Conservation (phyloP, 1,140 invertebrate genomes). For the Cyphomyrmex costatus region DNA sequence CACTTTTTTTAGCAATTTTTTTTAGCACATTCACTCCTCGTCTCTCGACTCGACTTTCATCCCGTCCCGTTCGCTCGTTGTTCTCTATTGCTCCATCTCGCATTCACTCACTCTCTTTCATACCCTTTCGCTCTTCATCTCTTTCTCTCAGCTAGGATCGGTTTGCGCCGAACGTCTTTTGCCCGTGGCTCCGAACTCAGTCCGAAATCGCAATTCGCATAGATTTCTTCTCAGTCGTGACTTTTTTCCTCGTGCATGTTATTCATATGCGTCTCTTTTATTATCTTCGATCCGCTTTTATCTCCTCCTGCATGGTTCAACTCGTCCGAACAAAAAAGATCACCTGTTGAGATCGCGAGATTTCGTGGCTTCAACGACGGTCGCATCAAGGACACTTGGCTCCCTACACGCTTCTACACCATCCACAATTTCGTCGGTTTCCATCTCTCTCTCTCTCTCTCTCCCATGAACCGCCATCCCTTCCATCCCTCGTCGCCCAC, state of each 20-base stretch:
- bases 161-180: conserved; percentile 87
- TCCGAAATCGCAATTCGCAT: conserved; percentile 82
- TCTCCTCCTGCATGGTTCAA: conserved; percentile 68
- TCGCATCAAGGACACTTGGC: conserved; percentile 87
- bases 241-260: conserved; percentile 63
- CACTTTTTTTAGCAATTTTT: conserved; percentile 75
- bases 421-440: conserved; percentile 84
- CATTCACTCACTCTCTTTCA: conserved; percentile 78
- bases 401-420: conserved; percentile 86
- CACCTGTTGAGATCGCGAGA: conserved; percentile 85
- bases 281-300: conserved; percentile 68
- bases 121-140: conserved; percentile 66
- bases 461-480: conserved; percentile 73
- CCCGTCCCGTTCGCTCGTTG: conserved; percentile 53
- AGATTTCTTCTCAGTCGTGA: conserved; percentile 76
- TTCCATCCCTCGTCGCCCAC: conserved; percentile 69
- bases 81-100: conserved; percentile 29
- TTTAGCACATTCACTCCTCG: conserved; percentile 74
- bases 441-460: conserved; percentile 72
- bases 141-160: conserved; percentile 84
- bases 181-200: conserved; percentile 86
- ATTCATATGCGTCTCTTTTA: conserved; percentile 32
- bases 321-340: conserved; percentile 73
- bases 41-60: conserved; percentile 70
- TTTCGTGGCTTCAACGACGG: conserved; percentile 87